phyloP scores from a whole-genome alignment of 2,113 vertebrate genomes.

The Leucopsar rothschildi region DNA sequence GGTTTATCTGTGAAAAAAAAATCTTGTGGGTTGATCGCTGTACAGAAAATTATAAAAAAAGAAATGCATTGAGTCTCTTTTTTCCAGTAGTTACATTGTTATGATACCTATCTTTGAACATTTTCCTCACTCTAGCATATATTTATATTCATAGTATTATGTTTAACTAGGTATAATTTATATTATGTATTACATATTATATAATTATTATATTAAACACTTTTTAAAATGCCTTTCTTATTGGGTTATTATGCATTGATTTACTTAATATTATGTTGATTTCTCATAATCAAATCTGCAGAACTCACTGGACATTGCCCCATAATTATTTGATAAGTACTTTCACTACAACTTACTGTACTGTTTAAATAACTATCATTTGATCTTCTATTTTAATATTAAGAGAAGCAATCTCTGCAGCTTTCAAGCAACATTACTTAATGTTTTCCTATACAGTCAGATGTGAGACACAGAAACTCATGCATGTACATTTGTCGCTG shows the following conservation, averaged over 20 bases:
- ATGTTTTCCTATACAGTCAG: neutral
- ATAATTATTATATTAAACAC: neutral
- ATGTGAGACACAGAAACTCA: neutral
- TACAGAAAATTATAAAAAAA: neutral
- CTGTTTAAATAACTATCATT: neutral
- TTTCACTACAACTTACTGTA: neutral
- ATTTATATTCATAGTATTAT: neutral
- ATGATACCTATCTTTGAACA: neutral
- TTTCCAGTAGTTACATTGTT: neutral
- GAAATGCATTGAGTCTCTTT: neutral
- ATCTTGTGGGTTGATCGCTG: neutral
- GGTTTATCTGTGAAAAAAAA: neutral
- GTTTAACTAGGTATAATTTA: too few relatives aligned
- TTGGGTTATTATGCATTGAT: neutral
- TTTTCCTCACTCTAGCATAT: neutral
- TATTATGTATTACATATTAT: neutral
- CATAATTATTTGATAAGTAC: neutral
- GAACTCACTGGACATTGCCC: neutral
- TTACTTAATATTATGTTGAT: neutral
- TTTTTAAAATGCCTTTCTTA: neutral
- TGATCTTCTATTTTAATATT: neutral
- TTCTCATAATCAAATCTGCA: neutral
- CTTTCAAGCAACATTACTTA: neutral
- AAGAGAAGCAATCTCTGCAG: neutral
- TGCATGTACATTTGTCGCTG: neutral